Evolutionary conservation across 2,797 vertebrate species (phyloP).

Genomic region (Sebastes umbrosus): DNA sequence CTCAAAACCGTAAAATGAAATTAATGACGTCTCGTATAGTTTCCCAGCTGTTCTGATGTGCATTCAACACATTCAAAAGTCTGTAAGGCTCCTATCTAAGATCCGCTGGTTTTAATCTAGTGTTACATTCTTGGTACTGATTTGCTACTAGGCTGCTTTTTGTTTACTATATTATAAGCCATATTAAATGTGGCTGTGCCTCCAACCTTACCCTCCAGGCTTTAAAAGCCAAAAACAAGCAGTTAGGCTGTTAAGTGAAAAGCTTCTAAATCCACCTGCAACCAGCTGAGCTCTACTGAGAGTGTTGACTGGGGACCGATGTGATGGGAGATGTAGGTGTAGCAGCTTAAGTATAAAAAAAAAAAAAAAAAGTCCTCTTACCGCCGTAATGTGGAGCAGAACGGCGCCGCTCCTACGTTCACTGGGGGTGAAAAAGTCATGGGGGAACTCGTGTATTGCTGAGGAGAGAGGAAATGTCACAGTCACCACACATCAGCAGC

Average conservation of each 20-base stretch:
- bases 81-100: neutral
- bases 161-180: neutral
- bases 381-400: constrained; percentile 90
- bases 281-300: neutral
- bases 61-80: neutral
- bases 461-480: constrained; percentile 76
- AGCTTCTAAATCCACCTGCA: constrained; percentile 4
- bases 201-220: neutral
- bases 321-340: constrained; percentile 2
- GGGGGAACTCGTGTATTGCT: constrained; percentile 95
- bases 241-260: neutral
- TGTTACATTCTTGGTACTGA: neutral
- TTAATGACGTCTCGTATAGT: neutral
- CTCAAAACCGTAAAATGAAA: neutral
- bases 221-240: neutral
- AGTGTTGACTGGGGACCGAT: neutral
- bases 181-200: neutral
- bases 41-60: neutral
- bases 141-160: neutral
- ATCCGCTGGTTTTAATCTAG: neutral
- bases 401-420: constrained; percentile 89
- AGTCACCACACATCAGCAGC: constrained; percentile 55
- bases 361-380: constrained; percentile 75
- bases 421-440: constrained; percentile 89
- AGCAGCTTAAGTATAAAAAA: neutral